Conservation (phyloP, 2,113 vertebrate species). For the Tachysurus vachellii region DNA sequence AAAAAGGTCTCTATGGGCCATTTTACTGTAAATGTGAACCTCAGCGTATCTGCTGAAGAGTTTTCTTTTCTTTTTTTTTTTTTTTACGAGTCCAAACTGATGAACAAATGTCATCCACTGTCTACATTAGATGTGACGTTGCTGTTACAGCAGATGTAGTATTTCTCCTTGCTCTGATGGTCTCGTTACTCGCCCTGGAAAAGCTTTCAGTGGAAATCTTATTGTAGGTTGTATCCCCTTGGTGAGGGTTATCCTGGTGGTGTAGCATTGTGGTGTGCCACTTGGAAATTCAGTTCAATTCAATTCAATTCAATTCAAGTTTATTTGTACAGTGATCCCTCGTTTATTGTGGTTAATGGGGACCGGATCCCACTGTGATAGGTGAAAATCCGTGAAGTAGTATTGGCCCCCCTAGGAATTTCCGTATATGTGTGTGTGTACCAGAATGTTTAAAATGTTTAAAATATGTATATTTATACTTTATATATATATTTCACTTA, state of each 20-base stretch:
- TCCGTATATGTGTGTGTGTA: no score
- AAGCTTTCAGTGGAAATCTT: background rate
- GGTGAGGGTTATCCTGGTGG: background rate
- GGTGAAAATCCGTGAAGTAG: no score
- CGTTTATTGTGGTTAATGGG: no score
- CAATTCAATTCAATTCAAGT: no score
- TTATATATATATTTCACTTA: no score
- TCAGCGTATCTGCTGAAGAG: constrained; percentile 8
- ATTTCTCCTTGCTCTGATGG: background rate
- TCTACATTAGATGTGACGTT: constrained; percentile 20
- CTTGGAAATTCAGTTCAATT: no score
- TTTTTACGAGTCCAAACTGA: constrained; percentile 2
- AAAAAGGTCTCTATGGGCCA: background rate
- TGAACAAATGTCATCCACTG: constrained; percentile 14
- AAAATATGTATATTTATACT: no score
- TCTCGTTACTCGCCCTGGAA: background rate
- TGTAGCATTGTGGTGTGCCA: no score
- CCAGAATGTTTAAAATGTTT: no score
- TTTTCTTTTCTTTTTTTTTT: background rate
- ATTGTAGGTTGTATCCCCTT: background rate
- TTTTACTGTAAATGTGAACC: constrained; percentile 20
- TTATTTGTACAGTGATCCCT: no score
- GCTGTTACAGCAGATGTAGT: constrained; percentile 7
- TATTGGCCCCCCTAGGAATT: no score
- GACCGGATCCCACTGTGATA: no score